Evolutionary conservation across 2,888 invertebrate species (phyloP).

Genomic region (Crematogaster levior): DNA sequence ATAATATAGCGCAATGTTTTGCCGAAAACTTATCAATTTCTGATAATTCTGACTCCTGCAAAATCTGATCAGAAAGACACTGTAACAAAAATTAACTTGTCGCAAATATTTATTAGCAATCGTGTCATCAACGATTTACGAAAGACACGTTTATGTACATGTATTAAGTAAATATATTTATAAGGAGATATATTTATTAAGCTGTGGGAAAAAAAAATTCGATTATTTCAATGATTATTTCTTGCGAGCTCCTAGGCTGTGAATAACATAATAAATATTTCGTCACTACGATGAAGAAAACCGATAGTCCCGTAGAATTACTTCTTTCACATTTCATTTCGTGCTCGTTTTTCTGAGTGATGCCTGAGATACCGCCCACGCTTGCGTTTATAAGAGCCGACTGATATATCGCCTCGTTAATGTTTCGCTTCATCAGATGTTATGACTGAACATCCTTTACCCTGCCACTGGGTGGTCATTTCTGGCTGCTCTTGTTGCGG

Average conservation of each 20-base stretch:
- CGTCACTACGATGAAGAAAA: constrained; percentile 62
- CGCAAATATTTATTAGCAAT: background rate
- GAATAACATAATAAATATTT: constrained; percentile 59
- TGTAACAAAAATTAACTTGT: background rate
- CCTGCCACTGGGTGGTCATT: constrained; percentile 84
- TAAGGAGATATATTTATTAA: too few relatives aligned
- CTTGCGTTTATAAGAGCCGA: constrained; percentile 71
- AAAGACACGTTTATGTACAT: background rate
- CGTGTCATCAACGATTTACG: background rate
- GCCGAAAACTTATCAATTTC: constrained; percentile 5
- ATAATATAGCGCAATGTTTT: background rate
- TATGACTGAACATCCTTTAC: constrained; percentile 83
- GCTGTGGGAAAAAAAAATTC: too few relatives aligned
- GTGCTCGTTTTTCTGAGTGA: constrained; percentile 76
- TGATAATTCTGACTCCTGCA: too few relatives aligned
- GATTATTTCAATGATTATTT: background rate
- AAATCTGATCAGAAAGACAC: background rate
- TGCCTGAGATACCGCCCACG: constrained; percentile 80
- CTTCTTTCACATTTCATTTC: constrained; percentile 80
- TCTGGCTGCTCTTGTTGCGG: constrained; percentile 82
- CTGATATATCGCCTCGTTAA: constrained; percentile 84
- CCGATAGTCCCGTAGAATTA: constrained; percentile 74
- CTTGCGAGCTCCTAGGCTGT: constrained; percentile 3
- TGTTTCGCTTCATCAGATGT: constrained; percentile 84
- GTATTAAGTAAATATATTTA: too few relatives aligned